Base-by-base conservation (phyloP, 2,113 vertebrate species). In the Tragelaphus strepsiceros region DNA sequence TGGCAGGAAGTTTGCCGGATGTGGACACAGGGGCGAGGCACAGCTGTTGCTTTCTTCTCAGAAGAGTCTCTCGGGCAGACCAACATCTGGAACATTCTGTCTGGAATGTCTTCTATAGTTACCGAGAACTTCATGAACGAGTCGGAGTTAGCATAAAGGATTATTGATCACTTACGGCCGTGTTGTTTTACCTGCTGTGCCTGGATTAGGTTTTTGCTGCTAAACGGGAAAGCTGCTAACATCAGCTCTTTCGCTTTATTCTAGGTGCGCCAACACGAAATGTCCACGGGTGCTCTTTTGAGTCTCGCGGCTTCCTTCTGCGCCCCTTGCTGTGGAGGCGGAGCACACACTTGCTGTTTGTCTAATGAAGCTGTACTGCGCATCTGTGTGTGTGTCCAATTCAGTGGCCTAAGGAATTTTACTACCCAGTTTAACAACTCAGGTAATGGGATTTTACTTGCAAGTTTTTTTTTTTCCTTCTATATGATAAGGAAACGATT, bases 401-500 rank as follows among this genome's bases (percentile, higher is more conserved):
- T 53, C 84, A 77, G 71, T 1, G 6, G 54, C 86, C 64, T 93
- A 80, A 26, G 51, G 56, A 28, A 46, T 96, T 92, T 97, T 88
- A 92, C 26, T 56, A 56, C 24, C 61, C 17, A 58, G 30, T 51
- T 96, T 96, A 97, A 95, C 78, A 88, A 67, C 83, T 77, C 96
- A 82, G 78, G 77, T 84, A 81, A 88, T 83, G 46, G 59, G 35
- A 82, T 91, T 94, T 96, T 89, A 94, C 35, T 97, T 77, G 39
- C n/a, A n/a, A 46, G 26, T 51, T 91, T 80, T 32, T 54, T 91
- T 78, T 32, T 7, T 5, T 7, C 71, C 51, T 53, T 85, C 71
- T 64, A 2, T 39, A 39, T 88, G 87, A 85, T 92, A 80, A 97
- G 74, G 61, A 90, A 94, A 74, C 1, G 14, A 91, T 81, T 84